Percentiles rank a stretch among this genome's conserved stretches.
phyloP scores from a whole-genome alignment of 2,888 invertebrate species.

The Toxonevra muliebris region DNA sequence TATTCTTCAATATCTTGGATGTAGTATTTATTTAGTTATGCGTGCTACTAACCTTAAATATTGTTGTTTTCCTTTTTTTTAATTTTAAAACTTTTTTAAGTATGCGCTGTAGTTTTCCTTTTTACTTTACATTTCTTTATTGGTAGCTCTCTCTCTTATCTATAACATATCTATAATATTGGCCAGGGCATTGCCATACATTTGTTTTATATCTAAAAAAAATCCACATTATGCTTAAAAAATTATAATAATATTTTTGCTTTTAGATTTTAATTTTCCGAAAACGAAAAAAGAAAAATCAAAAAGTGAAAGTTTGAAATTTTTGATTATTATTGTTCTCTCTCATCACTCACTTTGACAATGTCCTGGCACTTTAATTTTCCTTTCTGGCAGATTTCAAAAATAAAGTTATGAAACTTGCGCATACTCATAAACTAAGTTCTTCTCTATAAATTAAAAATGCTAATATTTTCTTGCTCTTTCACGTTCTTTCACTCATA shows the following conservation, averaged over 20 bases:
- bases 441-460: constrained; percentile 12
- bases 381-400: constrained; percentile 22
- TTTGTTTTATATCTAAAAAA: constrained; percentile 10
- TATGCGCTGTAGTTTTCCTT: constrained; percentile 49
- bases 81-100: constrained; percentile 38
- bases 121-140: neutral
- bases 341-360: constrained; percentile 65
- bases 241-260: neutral
- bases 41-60: no score
- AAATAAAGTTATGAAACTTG: constrained; percentile 11
- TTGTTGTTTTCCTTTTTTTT: neutral
- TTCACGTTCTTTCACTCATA: constrained; percentile 6
- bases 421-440: constrained; percentile 37
- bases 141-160: constrained; percentile 7
- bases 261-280: neutral
- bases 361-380: constrained; percentile 73
- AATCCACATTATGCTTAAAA: neutral
- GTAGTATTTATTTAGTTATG: no score
- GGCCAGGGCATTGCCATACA: constrained; percentile 91
- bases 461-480: neutral
- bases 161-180: constrained; percentile 53
- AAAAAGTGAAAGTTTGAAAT: neutral
- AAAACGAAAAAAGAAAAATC: no score
- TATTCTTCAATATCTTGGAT: no score
- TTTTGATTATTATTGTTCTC: constrained; percentile 15